Evolutionary conservation across 2,797 vertebrate genomes (phyloP), one percentile per base, ranked within the genome.

Genomic region (Malacoctenus gilli): DNA sequence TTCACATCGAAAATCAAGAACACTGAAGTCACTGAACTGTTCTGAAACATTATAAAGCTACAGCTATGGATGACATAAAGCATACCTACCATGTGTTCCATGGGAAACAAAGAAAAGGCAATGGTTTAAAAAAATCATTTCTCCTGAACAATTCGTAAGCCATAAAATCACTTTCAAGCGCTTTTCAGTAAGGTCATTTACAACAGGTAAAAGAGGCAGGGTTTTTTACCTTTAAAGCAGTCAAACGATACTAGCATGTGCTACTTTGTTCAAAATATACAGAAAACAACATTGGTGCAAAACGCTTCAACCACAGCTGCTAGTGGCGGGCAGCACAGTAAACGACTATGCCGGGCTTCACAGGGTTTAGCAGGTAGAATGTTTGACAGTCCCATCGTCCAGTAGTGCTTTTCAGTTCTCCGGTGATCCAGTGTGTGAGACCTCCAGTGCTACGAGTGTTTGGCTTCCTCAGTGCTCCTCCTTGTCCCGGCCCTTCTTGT

Each of bases 401-500:
- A 92, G 84, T 87, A 86, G 77, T 54, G 48, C 47, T 50, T 19
- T 1, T 20, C 73, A 68, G 46, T 61, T 38, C 52, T 85, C 75
- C 85, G 89, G 86, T 60, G 38, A 55, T 86, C 75, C 85, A 90
- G 87, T 86, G 89, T 65, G 32, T 41, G 16, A 42, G 53, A 52
- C 49, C 18, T 22, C 64, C 55, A 66, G 56, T 67, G 59, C 50
- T 73, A 58, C 57, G 38, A 52, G 57, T 56, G 55, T 66, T 61
- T 73, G 51, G 60, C 14, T 12, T 19, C 75, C 87, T 89, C 54
- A 89, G 90, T 97, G 95, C 30, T 98, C 97, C 60, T 99, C 96
- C 75, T 96, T 97, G 84, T 97, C 95, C 75, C 94, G 84, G 79
- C 93, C 94, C 88, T 93, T 97, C 89, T 92, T 97, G 23, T 99